phyloP scores from a whole-genome alignment of 2,113 vertebrate species.

The Petaurus breviceps region DNA sequence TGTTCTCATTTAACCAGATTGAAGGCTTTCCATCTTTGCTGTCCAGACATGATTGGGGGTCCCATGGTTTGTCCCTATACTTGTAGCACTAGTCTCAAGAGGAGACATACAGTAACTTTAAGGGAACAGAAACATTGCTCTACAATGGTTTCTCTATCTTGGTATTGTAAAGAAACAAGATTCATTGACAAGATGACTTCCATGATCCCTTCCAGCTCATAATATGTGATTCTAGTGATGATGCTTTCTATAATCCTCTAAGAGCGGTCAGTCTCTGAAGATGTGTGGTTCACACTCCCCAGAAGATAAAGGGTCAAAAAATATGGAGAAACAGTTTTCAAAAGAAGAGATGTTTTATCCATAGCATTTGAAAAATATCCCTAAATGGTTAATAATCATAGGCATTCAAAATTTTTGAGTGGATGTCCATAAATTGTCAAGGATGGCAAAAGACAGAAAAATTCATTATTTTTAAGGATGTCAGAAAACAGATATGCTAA shows the following conservation, averaged over 20 bases:
- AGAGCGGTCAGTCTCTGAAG: background rate
- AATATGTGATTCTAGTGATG: background rate
- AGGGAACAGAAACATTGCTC: background rate
- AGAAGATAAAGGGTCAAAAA: background rate
- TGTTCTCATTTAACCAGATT: background rate
- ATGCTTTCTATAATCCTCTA: background rate
- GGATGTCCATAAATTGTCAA: background rate
- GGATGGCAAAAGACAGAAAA: background rate
- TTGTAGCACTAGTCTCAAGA: background rate
- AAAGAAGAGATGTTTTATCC: background rate
- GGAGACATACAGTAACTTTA: background rate
- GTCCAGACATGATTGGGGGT: background rate
- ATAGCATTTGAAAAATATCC: background rate
- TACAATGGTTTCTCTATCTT: background rate
- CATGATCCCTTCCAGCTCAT: background rate
- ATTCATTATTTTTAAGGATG: background rate
- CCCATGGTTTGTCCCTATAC: background rate
- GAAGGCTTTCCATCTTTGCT: background rate
- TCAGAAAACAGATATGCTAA: background rate
- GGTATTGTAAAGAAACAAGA: background rate
- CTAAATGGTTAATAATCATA: background rate
- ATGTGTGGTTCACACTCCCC: background rate
- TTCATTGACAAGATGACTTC: background rate
- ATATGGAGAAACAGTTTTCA: background rate
- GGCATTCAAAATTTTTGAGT: background rate